These are phyloP conservation scores for Cabera pusaria DNA, from an alignment of 2,888 invertebrate species.

Conservation along the genomic window DNA sequence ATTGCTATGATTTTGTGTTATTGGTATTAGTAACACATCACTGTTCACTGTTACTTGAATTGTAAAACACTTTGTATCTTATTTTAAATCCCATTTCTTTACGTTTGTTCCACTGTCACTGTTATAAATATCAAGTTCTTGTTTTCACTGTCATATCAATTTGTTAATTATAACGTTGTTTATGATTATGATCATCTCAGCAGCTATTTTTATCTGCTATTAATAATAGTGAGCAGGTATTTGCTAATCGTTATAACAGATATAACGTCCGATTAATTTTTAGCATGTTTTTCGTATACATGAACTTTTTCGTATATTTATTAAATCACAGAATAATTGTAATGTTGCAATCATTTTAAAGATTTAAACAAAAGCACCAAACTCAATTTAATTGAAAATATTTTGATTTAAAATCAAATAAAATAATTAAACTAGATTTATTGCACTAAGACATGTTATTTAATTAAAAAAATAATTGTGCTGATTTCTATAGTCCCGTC, in stretches of 20 bases:
- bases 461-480: neutral
- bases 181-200: too few relatives aligned
- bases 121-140: neutral
- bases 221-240: too few relatives aligned
- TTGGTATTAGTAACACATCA: too few relatives aligned
- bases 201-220: too few relatives aligned
- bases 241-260: too few relatives aligned
- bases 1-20: too few relatives aligned
- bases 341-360: conserved; percentile 7
- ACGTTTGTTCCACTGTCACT: neutral
- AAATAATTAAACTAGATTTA: conserved; percentile 7
- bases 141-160: neutral
- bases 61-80: neutral
- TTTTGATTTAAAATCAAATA: conserved; percentile 29
- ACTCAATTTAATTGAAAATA: conserved; percentile 4
- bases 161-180: too few relatives aligned
- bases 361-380: conserved; percentile 8
- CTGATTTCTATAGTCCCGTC: neutral
- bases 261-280: conserved; percentile 16
- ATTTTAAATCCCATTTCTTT: conserved; percentile 8
- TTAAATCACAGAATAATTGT: conserved; percentile 22
- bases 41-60: conserved; percentile 3
- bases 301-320: conserved; percentile 7
- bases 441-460: conserved; percentile 14
- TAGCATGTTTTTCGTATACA: conserved; percentile 14